phyloP scores from a whole-genome alignment of 2,888 invertebrate species.

The Sympetrum striolatum region DNA sequence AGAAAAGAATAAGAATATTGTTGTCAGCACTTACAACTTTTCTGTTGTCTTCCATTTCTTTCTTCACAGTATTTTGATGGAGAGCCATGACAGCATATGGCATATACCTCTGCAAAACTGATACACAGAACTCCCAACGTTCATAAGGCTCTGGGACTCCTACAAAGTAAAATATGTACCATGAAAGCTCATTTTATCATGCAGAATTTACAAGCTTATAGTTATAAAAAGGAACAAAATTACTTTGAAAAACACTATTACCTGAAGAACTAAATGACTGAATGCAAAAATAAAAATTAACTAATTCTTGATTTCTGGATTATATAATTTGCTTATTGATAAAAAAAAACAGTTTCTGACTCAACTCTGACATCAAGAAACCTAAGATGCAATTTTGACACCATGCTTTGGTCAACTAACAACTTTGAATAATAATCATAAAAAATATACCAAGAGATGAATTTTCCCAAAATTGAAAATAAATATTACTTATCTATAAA shows the following conservation, averaged over 20 bases:
- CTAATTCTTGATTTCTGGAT: not conserved
- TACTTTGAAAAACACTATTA: not conserved
- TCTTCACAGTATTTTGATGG: slow-evolving; percentile 56
- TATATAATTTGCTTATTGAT: too few relatives aligned
- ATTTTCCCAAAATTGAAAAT: too few relatives aligned
- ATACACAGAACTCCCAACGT: slow-evolving; percentile 64
- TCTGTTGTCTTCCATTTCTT: slow-evolving; percentile 51
- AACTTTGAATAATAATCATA: too few relatives aligned
- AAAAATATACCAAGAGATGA: too few relatives aligned
- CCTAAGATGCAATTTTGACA: too few relatives aligned
- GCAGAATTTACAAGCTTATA: not conserved
- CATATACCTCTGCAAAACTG: slow-evolving; percentile 61
- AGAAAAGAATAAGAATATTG: too few relatives aligned
- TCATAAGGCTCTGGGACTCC: not conserved
- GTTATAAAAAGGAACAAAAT: not conserved
- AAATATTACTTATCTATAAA: too few relatives aligned
- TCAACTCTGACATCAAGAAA: too few relatives aligned
- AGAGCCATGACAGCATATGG: slow-evolving; percentile 61
- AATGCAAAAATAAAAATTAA: not conserved
- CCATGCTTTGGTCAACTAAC: too few relatives aligned
- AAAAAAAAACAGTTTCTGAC: too few relatives aligned
- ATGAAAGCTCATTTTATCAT: not conserved
- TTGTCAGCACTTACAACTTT: slow-evolving; percentile 18
- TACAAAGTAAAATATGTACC: not conserved
- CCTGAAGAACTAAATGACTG: not conserved